A percentile compares a stretch with the other conserved stretches of the same genome.
Evolutionary conservation across 2,888 invertebrate genomes (phyloP).

Genomic region (Xanthia togata): DNA sequence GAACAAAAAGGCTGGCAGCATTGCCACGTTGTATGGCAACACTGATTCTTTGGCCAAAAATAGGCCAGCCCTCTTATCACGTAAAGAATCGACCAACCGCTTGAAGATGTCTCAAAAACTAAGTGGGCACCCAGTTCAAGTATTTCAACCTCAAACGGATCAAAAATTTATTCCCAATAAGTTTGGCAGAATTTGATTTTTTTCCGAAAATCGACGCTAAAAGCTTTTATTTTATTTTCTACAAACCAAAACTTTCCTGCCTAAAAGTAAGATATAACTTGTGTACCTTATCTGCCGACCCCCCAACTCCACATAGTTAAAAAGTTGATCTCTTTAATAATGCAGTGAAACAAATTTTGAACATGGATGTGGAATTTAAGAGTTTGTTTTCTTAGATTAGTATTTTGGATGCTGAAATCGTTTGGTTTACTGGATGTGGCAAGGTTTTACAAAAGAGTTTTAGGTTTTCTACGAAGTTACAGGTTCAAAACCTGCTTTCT

Average conservation of each 20-base stretch:
- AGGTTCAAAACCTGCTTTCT: too few relatives aligned
- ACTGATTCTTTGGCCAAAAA: too few relatives aligned
- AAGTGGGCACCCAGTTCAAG: not conserved
- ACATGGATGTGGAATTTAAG: slow-evolving; percentile 44
- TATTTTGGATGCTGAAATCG: slow-evolving; percentile 1
- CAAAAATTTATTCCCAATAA: not conserved
- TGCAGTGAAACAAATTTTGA: slow-evolving; percentile 57
- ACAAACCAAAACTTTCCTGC: slow-evolving; percentile 19
- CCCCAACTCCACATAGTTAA: slow-evolving; percentile 32
- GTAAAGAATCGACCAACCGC: not conserved
- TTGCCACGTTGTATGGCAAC: too few relatives aligned
- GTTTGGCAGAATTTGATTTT: not conserved
- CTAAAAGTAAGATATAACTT: slow-evolving; percentile 23
- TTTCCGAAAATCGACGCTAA: not conserved
- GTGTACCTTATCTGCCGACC: slow-evolving; percentile 11
- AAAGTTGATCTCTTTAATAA: slow-evolving; percentile 43
- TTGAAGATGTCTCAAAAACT: not conserved
- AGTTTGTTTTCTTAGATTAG: slow-evolving; percentile 53
- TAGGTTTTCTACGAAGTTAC: not conserved
- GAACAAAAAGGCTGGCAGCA: too few relatives aligned
- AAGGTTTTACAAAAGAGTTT: not conserved
- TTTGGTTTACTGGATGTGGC: slow-evolving; percentile 18
- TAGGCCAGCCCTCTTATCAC: too few relatives aligned
- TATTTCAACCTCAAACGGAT: not conserved
- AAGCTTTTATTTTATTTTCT: slow-evolving; percentile 16